Base-by-base conservation (phyloP, 1,140 invertebrate species). In the Plutomurus gul region DNA sequence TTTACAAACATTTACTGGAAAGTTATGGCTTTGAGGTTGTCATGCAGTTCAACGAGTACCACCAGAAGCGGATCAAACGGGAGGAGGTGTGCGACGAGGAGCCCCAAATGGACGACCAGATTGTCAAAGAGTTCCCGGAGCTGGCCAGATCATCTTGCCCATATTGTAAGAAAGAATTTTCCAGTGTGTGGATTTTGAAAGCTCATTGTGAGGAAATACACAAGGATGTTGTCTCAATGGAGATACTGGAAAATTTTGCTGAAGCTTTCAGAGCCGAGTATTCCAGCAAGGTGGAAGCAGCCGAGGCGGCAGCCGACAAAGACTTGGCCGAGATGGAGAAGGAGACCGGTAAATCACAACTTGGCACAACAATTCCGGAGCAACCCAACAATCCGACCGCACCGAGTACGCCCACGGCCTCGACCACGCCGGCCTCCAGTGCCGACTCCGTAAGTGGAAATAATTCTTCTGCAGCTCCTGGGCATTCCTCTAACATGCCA, bases 201-300 rank as follows among this genome's bases (percentile, higher is more conserved):
- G 93, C 95, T 82, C 96, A 98, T 87, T 94, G 94, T 88, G 96
- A 98, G 89, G 95, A 97, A 89, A 92, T 96, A 79, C 96, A 98
- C 87, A 93, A 94, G 85, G 93, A 95, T 86, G 89, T 96, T 86
- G 94, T 98, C 75, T 95, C 95, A 13, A 88, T 94, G 25, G 93
- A 96, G 84, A 93, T 94, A 85, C 89, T 97, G 51, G 95, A 97
- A 88, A 92, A 94, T 86, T 96, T 96, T 87, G 94, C 95, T 36
- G 93, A 96, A 87, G 93, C 94, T 84, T 95, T 95, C 85, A 94
- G 94, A 87, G 91, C 90, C 84, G 93, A 95, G 84, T 94, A 94
- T 85, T 93, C 94, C 85, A 93, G 93, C 86, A 94, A 94, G 86
- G 90, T 89, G 74, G 91, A 92, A 46, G 91, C 91, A 25, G 65